A percentile compares a stretch with the other conserved stretches of the same genome.
Conservation (phyloP, 2,797 vertebrate genomes). For the Oreochromis grahami region DNA sequence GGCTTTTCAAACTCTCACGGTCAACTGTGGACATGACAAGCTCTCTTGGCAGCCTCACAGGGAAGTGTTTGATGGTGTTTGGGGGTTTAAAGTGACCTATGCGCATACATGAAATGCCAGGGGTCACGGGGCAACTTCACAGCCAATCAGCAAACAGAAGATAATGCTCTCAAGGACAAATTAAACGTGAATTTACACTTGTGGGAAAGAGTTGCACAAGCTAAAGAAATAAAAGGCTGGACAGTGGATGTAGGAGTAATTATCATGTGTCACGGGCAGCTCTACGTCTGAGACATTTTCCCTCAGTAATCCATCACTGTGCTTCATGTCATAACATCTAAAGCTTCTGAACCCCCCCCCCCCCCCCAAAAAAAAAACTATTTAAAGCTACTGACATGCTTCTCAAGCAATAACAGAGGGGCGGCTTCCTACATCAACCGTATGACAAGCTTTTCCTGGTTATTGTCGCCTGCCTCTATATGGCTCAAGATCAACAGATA, state of each 20-base stretch:
- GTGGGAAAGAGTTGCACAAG: not conserved
- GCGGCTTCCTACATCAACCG: not conserved
- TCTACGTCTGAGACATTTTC: slow-evolving; percentile 1
- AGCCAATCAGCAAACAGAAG: slow-evolving; percentile 19
- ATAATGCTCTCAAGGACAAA: slow-evolving; percentile 8
- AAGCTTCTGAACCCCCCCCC: not conserved
- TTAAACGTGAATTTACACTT: slow-evolving; percentile 21
- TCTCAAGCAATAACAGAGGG: slow-evolving; percentile 14
- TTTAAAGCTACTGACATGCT: slow-evolving; percentile 29
- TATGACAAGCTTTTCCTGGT: slow-evolving; percentile 11
- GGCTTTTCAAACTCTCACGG: slow-evolving; percentile 50
- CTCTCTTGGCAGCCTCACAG: slow-evolving; percentile 49
- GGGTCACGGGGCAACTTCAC: slow-evolving; percentile 27
- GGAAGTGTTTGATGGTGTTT: slow-evolving; percentile 21
- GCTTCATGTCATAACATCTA: slow-evolving; percentile 45
- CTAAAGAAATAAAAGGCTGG: not conserved
- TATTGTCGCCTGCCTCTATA: slow-evolving; percentile 5
- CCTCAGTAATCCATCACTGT: slow-evolving; percentile 40
- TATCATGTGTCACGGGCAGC: not conserved
- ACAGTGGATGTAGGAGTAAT: not conserved
- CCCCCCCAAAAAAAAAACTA: not conserved
- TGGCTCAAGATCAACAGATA: slow-evolving; percentile 16
- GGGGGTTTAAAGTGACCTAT: slow-evolving; percentile 12
- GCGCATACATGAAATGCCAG: not conserved
- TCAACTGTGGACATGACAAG: slow-evolving; percentile 46